Evolutionary conservation across 2,797 vertebrate genomes (phyloP).

Genomic region (Labeo calbasu): DNA sequence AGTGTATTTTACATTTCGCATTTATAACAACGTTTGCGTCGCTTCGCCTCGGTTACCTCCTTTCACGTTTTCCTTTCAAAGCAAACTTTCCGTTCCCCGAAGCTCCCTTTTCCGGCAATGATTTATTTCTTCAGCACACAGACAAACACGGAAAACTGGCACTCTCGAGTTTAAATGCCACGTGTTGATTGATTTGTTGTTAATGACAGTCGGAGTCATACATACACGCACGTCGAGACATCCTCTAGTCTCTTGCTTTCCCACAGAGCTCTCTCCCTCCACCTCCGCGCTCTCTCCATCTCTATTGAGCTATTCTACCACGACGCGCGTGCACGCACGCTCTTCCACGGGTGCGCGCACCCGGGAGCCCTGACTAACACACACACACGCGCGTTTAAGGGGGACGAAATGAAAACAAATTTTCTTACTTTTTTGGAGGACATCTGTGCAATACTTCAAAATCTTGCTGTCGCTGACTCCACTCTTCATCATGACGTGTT

Average conservation of each 20-base stretch:
- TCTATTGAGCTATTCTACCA: constrained; percentile 48
- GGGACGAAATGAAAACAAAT: constrained; percentile 72
- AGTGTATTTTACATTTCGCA: constrained; percentile 30
- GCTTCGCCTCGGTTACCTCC: constrained; percentile 64
- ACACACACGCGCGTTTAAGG: constrained; percentile 51
- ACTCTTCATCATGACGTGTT: constrained; percentile 76
- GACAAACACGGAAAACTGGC: constrained; percentile 62
- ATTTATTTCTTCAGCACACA: constrained; percentile 66
- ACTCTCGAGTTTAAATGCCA: constrained; percentile 74
- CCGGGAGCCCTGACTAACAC: constrained; percentile 59
- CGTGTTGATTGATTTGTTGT: constrained; percentile 81
- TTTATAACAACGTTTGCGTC: constrained; percentile 20
- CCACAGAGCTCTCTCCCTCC: constrained; percentile 68
- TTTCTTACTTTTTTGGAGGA: constrained; percentile 79
- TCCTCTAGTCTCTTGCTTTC: constrained; percentile 70
- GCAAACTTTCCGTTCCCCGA: constrained; percentile 70
- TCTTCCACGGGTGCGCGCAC: constrained; percentile 71
- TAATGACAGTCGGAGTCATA: constrained; percentile 72
- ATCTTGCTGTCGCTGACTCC: constrained; percentile 78
- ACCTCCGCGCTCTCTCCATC: constrained; percentile 62
- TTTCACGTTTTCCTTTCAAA: constrained; percentile 70
- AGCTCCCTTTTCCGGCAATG: constrained; percentile 57
- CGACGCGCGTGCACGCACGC: constrained; percentile 44
- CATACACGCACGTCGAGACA: constrained; percentile 61
- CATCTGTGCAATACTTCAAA: constrained; percentile 79